Conservation (phyloP, 1,140 invertebrate species). For the roundworm (Caenorhabditis elegans) region WBcel235 BX284602.5:12934001-12934500, state of each 20-base stretch:
- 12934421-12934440: conserved; percentile 56
- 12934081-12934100: conserved; percentile 59
- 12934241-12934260: conserved; percentile 47
- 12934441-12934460: conserved; percentile 64
- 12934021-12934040: conserved; percentile 60
- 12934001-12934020: conserved; percentile 55
- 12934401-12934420: conserved; percentile 59
- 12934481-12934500: conserved; percentile 61
- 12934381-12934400: conserved; percentile 58
- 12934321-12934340: conserved; percentile 54
- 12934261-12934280: no score
- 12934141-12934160: conserved; percentile 54
- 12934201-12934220: conserved; percentile 61
- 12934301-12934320: no score
- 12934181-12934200: conserved; percentile 59
- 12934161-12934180: conserved; percentile 57
- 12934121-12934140: neutral
- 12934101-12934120: no score
- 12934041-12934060: conserved; percentile 61
- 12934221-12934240: conserved; percentile 55
- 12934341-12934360: conserved; percentile 60
- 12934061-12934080: conserved; percentile 58
- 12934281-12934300: no score
- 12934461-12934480: conserved; percentile 63
- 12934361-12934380: conserved; percentile 64